Base-by-base conservation (phyloP, 1,140 invertebrate species). In the Acromyrmex heyeri region DNA sequence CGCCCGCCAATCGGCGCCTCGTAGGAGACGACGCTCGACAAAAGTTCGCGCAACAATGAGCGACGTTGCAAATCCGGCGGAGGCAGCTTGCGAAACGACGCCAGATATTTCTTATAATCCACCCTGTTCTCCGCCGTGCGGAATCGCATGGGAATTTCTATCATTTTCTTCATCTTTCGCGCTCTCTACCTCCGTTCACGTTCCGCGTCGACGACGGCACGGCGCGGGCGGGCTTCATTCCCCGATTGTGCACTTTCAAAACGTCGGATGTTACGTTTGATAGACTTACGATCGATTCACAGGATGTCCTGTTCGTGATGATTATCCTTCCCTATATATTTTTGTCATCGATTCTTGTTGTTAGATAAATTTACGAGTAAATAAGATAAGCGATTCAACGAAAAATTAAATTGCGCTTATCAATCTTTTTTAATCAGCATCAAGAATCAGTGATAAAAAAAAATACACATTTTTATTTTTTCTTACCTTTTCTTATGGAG, bases 31-130 rank as follows among this genome's bases (percentile, higher is more conserved):
- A 87, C 89, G 88, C 86, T 89, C 86, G 89, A 90, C 89, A 87
- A 90, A 91, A 75, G 85, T 91, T 91, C 90, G 90, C 83, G 87
- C 87, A 91, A 91, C 90, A 88, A 91, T 91, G 75, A 91, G 18
- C 87, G 81, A 90, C 90, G 88, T 90, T 91, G 90, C 87, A 73
- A 89, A 89, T 89, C 89, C 87, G 77, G 64, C 72, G 82, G 59
- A 72, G 70, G 62, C 78, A 69, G 38, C 59, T 91, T 91, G 87
- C 90, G 89, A 91, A 91, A 91, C 61, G 79, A 79, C 57, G 83
- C 85, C 89, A 91, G 87, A 89, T 91, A 89, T 88, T 91, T 91
- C 87, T 83, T 89, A 91, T 91, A 91, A 91, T 91, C 87, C 44
- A n/a, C 30, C 53, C 48, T 69, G 62, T 48, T 55, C 75, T 78